phyloP scores from a whole-genome alignment of 1,140 invertebrate genomes.

The Tetraneura akinire region DNA sequence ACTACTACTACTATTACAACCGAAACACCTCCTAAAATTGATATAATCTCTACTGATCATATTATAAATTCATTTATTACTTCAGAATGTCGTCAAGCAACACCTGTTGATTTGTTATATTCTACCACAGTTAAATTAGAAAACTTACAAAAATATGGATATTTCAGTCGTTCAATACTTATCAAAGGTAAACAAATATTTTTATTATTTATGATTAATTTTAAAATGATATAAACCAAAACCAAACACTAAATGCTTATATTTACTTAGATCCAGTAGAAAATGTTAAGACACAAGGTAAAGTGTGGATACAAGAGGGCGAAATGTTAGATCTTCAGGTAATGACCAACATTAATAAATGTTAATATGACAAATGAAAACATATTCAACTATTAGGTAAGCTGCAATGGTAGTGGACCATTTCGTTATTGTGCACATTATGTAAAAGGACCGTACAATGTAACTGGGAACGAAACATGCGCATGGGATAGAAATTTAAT shows the following conservation, averaged over 20 bases:
- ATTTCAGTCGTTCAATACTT: slow-evolving; percentile 30
- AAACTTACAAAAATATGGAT: slow-evolving; percentile 24
- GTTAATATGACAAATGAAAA: background rate
- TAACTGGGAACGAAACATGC: slow-evolving; percentile 78
- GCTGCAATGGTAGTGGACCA: slow-evolving; percentile 71
- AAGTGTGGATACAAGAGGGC: slow-evolving; percentile 78
- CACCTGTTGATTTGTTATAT: slow-evolving; percentile 22
- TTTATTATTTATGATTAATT: background rate
- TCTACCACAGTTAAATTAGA: slow-evolving; percentile 26
- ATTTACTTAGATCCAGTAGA: slow-evolving; percentile 65
- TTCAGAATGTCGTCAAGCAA: slow-evolving; percentile 16
- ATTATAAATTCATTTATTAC: slow-evolving; percentile 9
- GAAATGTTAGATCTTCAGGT: slow-evolving; percentile 69
- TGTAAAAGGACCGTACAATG: slow-evolving; percentile 70
- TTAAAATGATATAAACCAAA: background rate
- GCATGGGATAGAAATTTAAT: slow-evolving; percentile 34
- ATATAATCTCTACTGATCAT: background rate
- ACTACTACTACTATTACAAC: background rate
- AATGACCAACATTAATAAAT: slow-evolving; percentile 55
- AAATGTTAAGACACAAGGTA: slow-evolving; percentile 68
- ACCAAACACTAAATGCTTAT: background rate
- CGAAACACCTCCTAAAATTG: background rate
- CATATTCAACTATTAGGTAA: slow-evolving; percentile 48
- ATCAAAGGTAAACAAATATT: slow-evolving; percentile 29
- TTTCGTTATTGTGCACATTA: slow-evolving; percentile 69